Evolutionary conservation across 2,888 invertebrate genomes (phyloP).

Genomic region (Drosophila bunnanda): DNA sequence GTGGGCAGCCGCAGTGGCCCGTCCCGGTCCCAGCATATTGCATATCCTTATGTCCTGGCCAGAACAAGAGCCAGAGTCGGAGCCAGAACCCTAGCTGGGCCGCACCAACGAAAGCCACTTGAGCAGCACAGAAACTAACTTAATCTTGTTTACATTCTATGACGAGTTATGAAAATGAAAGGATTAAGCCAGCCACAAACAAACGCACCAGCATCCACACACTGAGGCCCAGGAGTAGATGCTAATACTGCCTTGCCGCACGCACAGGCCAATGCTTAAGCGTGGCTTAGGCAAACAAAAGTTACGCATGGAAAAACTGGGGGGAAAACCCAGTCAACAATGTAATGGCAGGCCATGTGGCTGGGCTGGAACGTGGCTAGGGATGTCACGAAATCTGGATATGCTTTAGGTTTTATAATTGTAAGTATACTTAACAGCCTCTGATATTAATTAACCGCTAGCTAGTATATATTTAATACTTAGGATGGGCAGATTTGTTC

Average conservation of each 20-base stretch:
- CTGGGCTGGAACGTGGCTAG: neutral
- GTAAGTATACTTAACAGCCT: neutral
- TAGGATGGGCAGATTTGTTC: neutral
- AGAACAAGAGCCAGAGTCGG: slow-evolving; percentile 3
- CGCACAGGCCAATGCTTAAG: slow-evolving; percentile 56
- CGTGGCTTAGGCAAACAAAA: slow-evolving; percentile 71
- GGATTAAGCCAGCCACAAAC: slow-evolving; percentile 78
- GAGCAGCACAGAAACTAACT: slow-evolving; percentile 77
- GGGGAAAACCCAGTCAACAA: slow-evolving; percentile 45
- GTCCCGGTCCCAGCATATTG: slow-evolving; percentile 57
- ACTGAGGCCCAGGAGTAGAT: slow-evolving; percentile 24
- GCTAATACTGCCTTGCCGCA: slow-evolving; percentile 34
- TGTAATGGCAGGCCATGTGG: slow-evolving; percentile 32
- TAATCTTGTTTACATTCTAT: slow-evolving; percentile 81
- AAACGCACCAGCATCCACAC: slow-evolving; percentile 59
- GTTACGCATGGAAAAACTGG: slow-evolving; percentile 72
- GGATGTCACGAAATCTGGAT: slow-evolving; percentile 14
- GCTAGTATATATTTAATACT: neutral
- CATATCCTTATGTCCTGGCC: slow-evolving; percentile 48
- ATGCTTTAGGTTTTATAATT: neutral
- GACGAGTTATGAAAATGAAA: slow-evolving; percentile 81
- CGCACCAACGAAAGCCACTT: slow-evolving; percentile 71
- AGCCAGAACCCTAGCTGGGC: slow-evolving; percentile 9
- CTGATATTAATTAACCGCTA: neutral
- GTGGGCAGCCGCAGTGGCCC: slow-evolving; percentile 59